phyloP scores from a whole-genome alignment of 2,113 vertebrate genomes.

The Bufo bufo region DNA sequence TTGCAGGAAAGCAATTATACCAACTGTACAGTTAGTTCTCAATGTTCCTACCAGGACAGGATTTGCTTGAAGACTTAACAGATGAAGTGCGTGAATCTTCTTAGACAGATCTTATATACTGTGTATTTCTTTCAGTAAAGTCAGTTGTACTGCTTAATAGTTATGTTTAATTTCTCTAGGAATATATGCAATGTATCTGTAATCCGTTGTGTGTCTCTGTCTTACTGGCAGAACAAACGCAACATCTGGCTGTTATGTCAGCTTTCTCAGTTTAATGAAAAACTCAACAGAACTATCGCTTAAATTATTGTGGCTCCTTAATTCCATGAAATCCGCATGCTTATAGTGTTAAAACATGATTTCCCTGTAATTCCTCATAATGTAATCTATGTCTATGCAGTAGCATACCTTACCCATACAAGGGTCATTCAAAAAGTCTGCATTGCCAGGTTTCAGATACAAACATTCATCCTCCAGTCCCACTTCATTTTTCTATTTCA shows the following conservation, averaged over 20 bases:
- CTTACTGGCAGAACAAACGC: not conserved
- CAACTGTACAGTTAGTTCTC: not conserved
- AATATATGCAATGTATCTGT: not conserved
- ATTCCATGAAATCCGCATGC: not conserved
- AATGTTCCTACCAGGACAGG: conserved; percentile 10
- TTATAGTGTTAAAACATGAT: not conserved
- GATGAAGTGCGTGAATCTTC: conserved; percentile 7
- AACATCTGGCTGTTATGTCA: conserved; percentile 12
- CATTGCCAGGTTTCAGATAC: too few species aligned
- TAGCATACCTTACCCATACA: not conserved
- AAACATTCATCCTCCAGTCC: too few species aligned
- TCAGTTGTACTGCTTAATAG: not conserved
- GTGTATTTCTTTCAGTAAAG: not conserved
- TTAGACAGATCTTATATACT: not conserved
- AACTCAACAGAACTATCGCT: not conserved
- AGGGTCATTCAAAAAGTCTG: too few species aligned
- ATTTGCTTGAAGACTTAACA: not conserved
- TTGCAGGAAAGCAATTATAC: not conserved
- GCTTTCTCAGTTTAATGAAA: not conserved
- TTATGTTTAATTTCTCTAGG: not conserved
- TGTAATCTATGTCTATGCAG: not conserved
- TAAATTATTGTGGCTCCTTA: not conserved
- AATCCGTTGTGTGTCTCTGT: not conserved
- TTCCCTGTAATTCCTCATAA: not conserved
- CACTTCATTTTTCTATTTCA: too few species aligned